Evolutionary conservation across 2,113 vertebrate genomes (phyloP).

Genomic region (Microcebus tavaratra): DNA sequence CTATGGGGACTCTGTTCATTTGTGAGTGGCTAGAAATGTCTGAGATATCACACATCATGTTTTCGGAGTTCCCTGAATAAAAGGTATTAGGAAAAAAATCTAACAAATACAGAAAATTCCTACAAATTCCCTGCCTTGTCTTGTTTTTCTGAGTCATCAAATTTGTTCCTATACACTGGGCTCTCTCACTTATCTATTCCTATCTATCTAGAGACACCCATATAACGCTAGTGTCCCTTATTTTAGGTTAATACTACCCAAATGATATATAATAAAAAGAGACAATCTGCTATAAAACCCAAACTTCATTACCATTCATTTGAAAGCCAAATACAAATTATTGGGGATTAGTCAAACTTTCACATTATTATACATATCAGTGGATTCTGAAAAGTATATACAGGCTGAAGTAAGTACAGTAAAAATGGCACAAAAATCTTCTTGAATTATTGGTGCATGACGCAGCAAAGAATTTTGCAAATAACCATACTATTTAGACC

Average conservation of each 20-base stretch:
- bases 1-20: neutral
- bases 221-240: neutral
- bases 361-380: neutral
- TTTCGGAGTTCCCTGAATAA: neutral
- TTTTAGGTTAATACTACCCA: neutral
- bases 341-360: neutral
- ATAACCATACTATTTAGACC: neutral
- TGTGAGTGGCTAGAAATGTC: neutral
- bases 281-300: neutral
- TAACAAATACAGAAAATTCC: neutral
- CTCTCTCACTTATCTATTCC: neutral
- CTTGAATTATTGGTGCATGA: neutral
- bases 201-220: neutral
- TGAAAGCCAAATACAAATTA: constrained; percentile 11
- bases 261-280: neutral
- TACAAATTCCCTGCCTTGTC: neutral
- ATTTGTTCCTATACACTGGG: neutral
- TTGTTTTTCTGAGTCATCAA: neutral
- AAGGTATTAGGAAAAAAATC: neutral
- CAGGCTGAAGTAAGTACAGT: neutral
- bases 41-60: neutral
- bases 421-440: neutral
- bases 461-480: neutral
- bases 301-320: neutral
- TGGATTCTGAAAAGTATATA: neutral